A percentile compares a stretch with the other conserved stretches of the same genome.
Conservation (phyloP, 1,140 invertebrate species). For the Holotrichia oblita region DNA sequence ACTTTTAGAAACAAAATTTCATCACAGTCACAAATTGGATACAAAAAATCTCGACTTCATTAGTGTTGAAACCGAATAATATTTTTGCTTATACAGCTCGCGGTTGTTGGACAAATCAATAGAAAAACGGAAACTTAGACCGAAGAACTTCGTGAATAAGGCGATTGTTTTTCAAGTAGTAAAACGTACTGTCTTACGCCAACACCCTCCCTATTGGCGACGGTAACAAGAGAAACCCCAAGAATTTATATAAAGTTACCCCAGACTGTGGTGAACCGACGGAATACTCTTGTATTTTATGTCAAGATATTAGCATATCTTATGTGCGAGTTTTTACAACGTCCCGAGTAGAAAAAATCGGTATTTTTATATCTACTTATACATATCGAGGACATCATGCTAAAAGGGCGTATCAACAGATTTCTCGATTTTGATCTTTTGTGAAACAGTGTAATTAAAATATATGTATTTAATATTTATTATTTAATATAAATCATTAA, state of each 20-base stretch:
- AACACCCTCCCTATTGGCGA: not conserved
- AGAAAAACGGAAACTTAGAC: conserved; percentile 32
- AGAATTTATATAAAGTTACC: conserved; percentile 38
- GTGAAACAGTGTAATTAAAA: too few relatives aligned
- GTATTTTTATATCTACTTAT: too few relatives aligned
- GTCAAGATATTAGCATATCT: conserved; percentile 10
- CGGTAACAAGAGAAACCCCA: not conserved
- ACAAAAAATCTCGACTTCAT: not conserved
- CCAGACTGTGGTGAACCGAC: conserved; percentile 8
- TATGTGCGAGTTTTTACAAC: not conserved
- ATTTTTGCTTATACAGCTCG: not conserved
- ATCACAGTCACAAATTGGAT: not conserved
- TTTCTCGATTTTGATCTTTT: too few relatives aligned
- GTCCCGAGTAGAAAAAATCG: not conserved
- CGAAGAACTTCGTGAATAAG: conserved; percentile 42
- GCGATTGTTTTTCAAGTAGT: not conserved
- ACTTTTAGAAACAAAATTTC: not conserved
- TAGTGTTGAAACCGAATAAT: not conserved
- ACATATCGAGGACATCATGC: too few relatives aligned
- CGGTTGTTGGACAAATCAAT: not conserved
- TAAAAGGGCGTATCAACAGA: too few relatives aligned
- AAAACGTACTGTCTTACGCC: not conserved
- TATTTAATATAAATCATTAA: too few relatives aligned
- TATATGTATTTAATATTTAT: too few relatives aligned
- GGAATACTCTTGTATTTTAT: not conserved